These are phyloP conservation scores for Andrena dorsata DNA, from an alignment of 2,888 invertebrate genomes.

Conservation along the genomic window DNA sequence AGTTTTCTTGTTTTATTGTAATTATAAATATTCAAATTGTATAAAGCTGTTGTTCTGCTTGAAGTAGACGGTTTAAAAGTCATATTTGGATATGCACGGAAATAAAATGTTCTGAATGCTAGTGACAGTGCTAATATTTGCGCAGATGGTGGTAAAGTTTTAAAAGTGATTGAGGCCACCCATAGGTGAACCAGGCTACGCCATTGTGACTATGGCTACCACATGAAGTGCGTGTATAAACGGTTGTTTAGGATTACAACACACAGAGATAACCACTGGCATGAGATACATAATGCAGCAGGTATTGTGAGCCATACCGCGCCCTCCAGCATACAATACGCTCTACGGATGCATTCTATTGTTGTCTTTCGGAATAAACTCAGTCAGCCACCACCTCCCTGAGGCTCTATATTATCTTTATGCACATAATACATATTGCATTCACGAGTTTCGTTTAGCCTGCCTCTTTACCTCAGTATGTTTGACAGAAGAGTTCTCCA, in stretches of 20 bases:
- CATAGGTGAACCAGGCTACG: slow-evolving; percentile 42
- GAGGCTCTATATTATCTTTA: slow-evolving; percentile 75
- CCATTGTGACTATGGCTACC: slow-evolving; percentile 57
- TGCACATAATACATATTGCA: slow-evolving; percentile 76
- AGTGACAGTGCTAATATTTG: not conserved
- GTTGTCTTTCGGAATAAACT: slow-evolving; percentile 81
- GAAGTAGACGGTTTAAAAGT: not conserved
- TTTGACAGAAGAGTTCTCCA: slow-evolving; percentile 64
- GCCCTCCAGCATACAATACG: slow-evolving; percentile 80
- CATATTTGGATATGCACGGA: not conserved
- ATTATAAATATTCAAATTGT: not conserved
- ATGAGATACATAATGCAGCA: slow-evolving; percentile 83
- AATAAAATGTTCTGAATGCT: not conserved
- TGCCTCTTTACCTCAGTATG: slow-evolving; percentile 66
- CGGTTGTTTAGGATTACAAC: slow-evolving; percentile 78
- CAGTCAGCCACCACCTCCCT: slow-evolving; percentile 74
- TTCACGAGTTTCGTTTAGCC: slow-evolving; percentile 70
- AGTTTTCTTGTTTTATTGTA: too few relatives aligned
- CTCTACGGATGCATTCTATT: slow-evolving; percentile 79
- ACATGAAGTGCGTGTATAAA: slow-evolving; percentile 65
- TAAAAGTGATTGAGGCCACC: slow-evolving; percentile 25
- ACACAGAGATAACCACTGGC: slow-evolving; percentile 73
- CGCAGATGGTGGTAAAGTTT: not conserved
- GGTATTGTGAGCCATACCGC: slow-evolving; percentile 80
- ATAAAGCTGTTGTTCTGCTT: not conserved